A percentile compares a stretch with the other conserved stretches of the same genome.
phyloP scores from a whole-genome alignment of 2,888 invertebrate species.

The Ditylenchus weischeri region DNA sequence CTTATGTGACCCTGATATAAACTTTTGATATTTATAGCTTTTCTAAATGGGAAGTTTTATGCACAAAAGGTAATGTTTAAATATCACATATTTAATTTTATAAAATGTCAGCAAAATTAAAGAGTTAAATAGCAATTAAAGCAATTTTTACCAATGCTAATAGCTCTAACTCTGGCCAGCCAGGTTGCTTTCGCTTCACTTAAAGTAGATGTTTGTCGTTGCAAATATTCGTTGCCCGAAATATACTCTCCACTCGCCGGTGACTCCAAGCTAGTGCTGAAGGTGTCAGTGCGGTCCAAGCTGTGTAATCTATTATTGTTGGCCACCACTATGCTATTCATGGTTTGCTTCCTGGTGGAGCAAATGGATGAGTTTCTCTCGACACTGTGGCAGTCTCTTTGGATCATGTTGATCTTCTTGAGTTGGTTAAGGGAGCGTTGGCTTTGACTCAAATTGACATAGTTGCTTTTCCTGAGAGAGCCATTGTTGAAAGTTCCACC shows the following conservation, averaged over 20 bases:
- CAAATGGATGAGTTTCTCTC: not conserved
- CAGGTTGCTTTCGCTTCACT: conserved; percentile 20
- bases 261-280: conserved; percentile 19
- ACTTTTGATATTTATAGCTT: no score
- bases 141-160: conserved; percentile 15
- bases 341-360: conserved; percentile 22
- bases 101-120: no score
- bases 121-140: not conserved
- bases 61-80: no score
- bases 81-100: no score
- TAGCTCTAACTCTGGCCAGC: conserved; percentile 20
- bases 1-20: no score
- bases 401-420: conserved; percentile 9
- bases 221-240: no score
- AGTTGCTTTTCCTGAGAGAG: not conserved
- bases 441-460: not conserved
- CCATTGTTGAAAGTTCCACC: conserved; percentile 24
- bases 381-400: conserved; percentile 2
- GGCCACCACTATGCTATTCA: conserved; percentile 1
- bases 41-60: no score
- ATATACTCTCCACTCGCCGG: conserved; percentile 2
- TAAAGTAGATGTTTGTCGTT: not conserved
- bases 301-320: not conserved
- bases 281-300: conserved; percentile 10
- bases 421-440: conserved; percentile 13